Conservation (phyloP, 2,797 vertebrate genomes). For the Eleutherodactylus coqui region DNA sequence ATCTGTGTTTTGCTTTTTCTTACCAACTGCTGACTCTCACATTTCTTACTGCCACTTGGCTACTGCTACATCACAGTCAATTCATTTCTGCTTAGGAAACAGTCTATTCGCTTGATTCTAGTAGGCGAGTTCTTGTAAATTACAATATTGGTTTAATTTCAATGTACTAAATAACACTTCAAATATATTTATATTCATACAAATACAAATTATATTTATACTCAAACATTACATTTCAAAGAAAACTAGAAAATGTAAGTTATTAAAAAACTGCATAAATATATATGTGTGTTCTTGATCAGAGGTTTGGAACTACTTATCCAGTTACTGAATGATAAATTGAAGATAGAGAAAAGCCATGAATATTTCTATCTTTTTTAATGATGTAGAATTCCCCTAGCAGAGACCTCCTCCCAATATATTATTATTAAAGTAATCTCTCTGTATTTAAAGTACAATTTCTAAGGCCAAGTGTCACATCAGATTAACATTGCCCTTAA, state of each 20-base stretch:
- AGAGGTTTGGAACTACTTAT: slow-evolving; percentile 3
- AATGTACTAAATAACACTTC: neutral
- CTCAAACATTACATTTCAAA: neutral
- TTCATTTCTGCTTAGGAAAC: too few species aligned
- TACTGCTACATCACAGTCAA: too few species aligned
- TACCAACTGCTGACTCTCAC: too few species aligned
- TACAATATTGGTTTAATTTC: neutral
- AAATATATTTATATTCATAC: too few species aligned
- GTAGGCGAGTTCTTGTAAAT: neutral
- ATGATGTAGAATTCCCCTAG: slow-evolving; percentile 27
- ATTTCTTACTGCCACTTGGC: too few species aligned
- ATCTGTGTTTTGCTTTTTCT: too few species aligned
- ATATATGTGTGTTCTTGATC: neutral
- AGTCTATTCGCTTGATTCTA: neutral
- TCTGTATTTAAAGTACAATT: slow-evolving; percentile 40
- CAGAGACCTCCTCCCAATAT: slow-evolving; percentile 27
- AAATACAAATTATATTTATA: neutral
- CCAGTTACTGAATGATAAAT: neutral
- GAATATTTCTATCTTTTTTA: slow-evolving; percentile 44
- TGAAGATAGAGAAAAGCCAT: slow-evolving; percentile 24
- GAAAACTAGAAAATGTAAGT: neutral
- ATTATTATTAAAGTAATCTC: slow-evolving; percentile 50
- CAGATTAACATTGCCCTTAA: slow-evolving; percentile 13
- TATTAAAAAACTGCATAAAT: neutral
- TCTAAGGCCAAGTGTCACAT: slow-evolving; percentile 6